These are phyloP conservation scores for Corbicula japonica DNA, from an alignment of 2,888 invertebrate species.

Conservation along the genomic window DNA sequence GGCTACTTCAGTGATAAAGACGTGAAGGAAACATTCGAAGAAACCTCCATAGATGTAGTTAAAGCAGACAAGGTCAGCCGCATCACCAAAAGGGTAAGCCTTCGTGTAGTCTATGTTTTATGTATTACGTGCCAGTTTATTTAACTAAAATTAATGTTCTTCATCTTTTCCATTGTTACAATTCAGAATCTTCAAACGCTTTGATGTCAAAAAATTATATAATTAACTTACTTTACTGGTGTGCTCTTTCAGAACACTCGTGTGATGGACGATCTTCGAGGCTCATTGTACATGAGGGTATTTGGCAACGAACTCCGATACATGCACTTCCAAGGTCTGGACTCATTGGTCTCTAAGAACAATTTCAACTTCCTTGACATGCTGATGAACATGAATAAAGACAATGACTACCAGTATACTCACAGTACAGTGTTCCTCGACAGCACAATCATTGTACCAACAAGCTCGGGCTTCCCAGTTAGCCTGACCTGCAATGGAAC, in stretches of 20 bases:
- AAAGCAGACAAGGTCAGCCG: constrained; percentile 67
- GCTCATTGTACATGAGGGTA: constrained; percentile 91
- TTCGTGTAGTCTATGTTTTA: constrained; percentile 11
- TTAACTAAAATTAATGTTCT: background rate
- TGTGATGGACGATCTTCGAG: constrained; percentile 78
- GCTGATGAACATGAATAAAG: constrained; percentile 71
- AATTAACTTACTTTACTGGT: no score
- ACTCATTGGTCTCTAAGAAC: constrained; percentile 46
- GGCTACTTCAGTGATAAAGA: constrained; percentile 87
- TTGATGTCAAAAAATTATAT: background rate
- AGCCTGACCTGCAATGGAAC: constrained; percentile 95
- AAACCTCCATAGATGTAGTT: constrained; percentile 63
- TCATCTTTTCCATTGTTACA: background rate
- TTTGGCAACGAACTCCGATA: constrained; percentile 94
- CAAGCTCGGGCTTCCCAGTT: constrained; percentile 94
- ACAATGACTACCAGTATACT: constrained; percentile 74
- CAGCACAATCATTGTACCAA: constrained; percentile 94
- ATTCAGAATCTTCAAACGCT: background rate
- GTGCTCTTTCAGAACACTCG: constrained; percentile 39
- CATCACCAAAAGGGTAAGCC: constrained; percentile 65
- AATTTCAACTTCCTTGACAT: constrained; percentile 71
- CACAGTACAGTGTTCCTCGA: constrained; percentile 95
- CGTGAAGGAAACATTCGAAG: constrained; percentile 53
- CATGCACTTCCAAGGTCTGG: constrained; percentile 68
- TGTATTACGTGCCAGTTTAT: background rate